Conservation (phyloP, 2,888 invertebrate genomes). For the Dicyrtoma fusca region DNA sequence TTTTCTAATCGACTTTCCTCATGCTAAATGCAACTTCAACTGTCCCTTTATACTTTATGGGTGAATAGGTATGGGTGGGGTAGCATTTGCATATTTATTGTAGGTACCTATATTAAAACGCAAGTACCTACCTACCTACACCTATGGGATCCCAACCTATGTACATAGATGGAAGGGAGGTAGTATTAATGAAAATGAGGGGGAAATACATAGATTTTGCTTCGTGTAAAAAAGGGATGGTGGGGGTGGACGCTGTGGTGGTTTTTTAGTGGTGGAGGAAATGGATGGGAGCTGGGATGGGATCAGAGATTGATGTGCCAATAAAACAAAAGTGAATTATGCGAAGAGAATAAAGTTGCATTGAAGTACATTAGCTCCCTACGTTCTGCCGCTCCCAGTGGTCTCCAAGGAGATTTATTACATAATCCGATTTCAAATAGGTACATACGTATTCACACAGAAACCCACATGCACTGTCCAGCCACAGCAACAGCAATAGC, state of each 20-base stretch:
- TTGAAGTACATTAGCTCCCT: conserved; percentile 32
- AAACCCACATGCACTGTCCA: background rate
- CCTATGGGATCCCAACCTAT: too few relatives aligned
- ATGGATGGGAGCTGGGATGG: background rate
- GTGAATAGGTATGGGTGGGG: background rate
- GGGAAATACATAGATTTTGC: conserved; percentile 24
- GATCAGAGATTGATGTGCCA: conserved; percentile 33
- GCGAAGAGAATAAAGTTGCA: conserved; percentile 31
- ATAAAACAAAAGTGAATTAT: conserved; percentile 42
- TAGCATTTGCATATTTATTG: background rate
- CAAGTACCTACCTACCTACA: background rate
- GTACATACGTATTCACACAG: background rate
- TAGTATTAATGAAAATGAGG: background rate
- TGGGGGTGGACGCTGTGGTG: conserved; percentile 16
- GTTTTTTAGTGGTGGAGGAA: background rate
- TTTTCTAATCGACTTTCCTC: too few relatives aligned
- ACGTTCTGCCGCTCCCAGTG: conserved; percentile 31
- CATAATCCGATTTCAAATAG: conserved; percentile 34
- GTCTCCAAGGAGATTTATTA: conserved; percentile 36
- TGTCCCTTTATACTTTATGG: background rate
- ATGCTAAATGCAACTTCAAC: background rate
- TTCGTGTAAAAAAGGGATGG: conserved; percentile 14
- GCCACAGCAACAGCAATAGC: too few relatives aligned
- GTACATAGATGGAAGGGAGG: background rate
- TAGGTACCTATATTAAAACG: conserved; percentile 1